Conservation (phyloP, 2,888 invertebrate genomes). For the Monoplex corrugatus region DNA sequence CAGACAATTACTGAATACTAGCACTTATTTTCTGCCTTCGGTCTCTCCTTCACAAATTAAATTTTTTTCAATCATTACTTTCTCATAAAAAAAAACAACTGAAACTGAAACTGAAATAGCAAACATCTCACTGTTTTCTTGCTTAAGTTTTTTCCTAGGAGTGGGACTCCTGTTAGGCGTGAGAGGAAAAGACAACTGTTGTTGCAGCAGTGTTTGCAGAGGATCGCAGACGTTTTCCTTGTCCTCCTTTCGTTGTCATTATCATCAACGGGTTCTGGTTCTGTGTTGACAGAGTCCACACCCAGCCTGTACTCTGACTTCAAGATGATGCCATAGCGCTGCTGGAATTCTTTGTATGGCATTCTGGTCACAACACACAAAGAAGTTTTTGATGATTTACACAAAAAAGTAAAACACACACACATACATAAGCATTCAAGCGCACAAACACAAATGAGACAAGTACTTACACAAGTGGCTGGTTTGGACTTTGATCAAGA, state of each 20-base stretch:
- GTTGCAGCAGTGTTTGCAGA: slow-evolving; percentile 64
- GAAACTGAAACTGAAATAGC: no score
- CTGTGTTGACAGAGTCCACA: slow-evolving; percentile 50
- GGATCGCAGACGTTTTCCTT: slow-evolving; percentile 58
- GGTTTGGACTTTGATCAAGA: no score
- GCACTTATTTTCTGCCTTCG: no score
- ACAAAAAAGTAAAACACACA: neutral
- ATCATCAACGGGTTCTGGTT: neutral
- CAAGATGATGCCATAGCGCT: slow-evolving; percentile 69
- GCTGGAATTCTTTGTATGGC: slow-evolving; percentile 69
- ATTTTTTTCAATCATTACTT: no score
- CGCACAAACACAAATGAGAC: neutral
- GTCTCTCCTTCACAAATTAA: no score
- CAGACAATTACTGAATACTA: no score
- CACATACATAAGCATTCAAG: neutral
- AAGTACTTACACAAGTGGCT: no score
- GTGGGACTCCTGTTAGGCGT: slow-evolving; percentile 61
- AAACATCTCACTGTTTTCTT: slow-evolving; percentile 66
- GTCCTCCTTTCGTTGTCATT: slow-evolving; percentile 1
- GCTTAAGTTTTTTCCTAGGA: slow-evolving; percentile 63
- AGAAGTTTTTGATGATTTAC: neutral
- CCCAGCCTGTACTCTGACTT: slow-evolving; percentile 62
- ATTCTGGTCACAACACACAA: slow-evolving; percentile 60
- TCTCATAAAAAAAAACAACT: no score
- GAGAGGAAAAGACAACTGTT: slow-evolving; percentile 62